Conservation (phyloP, 2,888 invertebrate species). For the Chaetoderma sp. region DNA sequence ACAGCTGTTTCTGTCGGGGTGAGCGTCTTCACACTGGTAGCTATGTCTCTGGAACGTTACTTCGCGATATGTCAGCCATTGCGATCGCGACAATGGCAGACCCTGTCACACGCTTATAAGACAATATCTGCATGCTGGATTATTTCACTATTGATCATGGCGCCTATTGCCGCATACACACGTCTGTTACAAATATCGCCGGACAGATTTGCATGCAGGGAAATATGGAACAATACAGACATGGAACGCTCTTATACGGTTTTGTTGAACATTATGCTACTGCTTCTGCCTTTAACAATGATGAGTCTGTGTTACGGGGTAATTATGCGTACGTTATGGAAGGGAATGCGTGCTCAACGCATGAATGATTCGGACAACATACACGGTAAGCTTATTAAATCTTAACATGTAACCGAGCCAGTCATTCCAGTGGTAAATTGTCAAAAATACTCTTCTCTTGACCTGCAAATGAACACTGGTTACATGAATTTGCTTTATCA, state of each 20-base stretch:
- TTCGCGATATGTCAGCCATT: constrained; percentile 84
- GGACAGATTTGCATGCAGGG: constrained; percentile 41
- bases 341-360: no score
- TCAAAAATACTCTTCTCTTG: no score
- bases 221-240: constrained; percentile 59
- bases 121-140: constrained; percentile 68
- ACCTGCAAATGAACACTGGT: no score
- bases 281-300: constrained; percentile 81
- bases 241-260: constrained; percentile 80
- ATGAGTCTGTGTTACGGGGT: constrained; percentile 80
- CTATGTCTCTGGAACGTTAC: constrained; percentile 83
- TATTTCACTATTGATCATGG: constrained; percentile 77
- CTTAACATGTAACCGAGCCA: no score
- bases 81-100: constrained; percentile 81
- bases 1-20: constrained; percentile 82
- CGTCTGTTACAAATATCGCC: constrained; percentile 30
- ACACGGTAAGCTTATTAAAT: no score
- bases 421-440: no score
- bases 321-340: constrained; percentile 67
- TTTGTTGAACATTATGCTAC: constrained; percentile 78
- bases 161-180: constrained; percentile 74
- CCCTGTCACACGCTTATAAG: constrained; percentile 79
- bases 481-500: no score
- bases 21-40: constrained; percentile 82
- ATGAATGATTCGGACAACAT: constrained; percentile 46